These are phyloP conservation scores for Tridacna gigas DNA, from an alignment of 2,888 invertebrate species.

Conservation along the genomic window DNA sequence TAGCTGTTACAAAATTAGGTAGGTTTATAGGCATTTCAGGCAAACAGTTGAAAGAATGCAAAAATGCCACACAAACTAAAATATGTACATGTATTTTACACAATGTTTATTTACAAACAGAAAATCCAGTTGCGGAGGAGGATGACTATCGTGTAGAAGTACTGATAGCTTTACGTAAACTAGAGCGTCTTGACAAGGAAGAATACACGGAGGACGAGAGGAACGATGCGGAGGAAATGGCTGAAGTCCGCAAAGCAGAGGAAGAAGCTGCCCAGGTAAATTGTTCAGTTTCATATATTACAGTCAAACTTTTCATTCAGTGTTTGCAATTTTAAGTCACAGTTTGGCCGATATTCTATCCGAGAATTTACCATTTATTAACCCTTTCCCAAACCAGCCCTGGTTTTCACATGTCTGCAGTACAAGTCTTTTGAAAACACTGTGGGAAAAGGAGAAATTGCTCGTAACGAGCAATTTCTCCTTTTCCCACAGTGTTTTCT, in stretches of 20 bases:
- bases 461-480: too few relatives aligned
- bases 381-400: too few relatives aligned
- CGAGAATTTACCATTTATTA: too few relatives aligned
- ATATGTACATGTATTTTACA: too few relatives aligned
- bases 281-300: neutral
- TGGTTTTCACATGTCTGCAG: too few relatives aligned
- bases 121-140: constrained; percentile 83
- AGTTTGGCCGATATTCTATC: too few relatives aligned
- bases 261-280: constrained; percentile 64
- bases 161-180: constrained; percentile 80
- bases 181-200: constrained; percentile 84
- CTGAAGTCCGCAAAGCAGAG: constrained; percentile 79
- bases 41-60: neutral
- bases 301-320: neutral
- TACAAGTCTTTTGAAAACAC: too few relatives aligned
- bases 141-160: constrained; percentile 84
- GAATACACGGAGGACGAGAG: constrained; percentile 84
- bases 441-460: too few relatives aligned
- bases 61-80: neutral
- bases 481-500: too few relatives aligned
- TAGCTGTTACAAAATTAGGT: too few relatives aligned
- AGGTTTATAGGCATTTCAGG: too few relatives aligned
- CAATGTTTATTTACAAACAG: constrained; percentile 58
- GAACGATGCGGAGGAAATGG: constrained; percentile 82
- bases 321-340: neutral